These are phyloP conservation scores for Drosophila kanekoi DNA, from an alignment of 2,888 invertebrate genomes.

Conservation along the genomic window DNA sequence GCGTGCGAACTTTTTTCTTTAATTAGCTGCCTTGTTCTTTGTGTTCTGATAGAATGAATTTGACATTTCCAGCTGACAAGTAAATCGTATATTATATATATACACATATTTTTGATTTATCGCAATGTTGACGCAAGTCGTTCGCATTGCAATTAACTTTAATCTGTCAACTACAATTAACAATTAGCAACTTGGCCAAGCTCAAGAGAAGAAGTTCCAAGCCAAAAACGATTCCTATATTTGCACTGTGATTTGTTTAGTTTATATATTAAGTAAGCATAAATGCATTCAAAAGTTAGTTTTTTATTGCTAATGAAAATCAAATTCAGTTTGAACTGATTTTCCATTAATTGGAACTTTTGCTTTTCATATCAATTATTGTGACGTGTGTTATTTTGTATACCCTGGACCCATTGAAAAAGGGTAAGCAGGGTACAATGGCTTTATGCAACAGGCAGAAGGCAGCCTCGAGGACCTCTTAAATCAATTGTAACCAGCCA, in stretches of 20 bases:
- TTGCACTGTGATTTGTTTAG: no score
- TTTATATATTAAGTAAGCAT: no score
- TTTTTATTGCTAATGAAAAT: not conserved
- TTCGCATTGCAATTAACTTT: constrained; percentile 40
- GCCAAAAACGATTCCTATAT: not conserved
- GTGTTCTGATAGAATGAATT: constrained; percentile 41
- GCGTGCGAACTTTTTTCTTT: constrained; percentile 56
- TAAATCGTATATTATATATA: constrained; percentile 11
- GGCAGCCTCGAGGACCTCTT: no score
- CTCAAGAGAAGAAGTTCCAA: not conserved
- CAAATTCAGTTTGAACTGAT: not conserved
- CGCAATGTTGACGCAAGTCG: constrained; percentile 38
- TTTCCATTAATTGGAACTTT: constrained; percentile 6
- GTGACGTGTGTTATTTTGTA: not conserved
- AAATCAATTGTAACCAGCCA: no score
- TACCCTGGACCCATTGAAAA: no score
- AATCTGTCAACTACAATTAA: not conserved
- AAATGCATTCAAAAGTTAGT: not conserved
- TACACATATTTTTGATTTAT: constrained; percentile 12
- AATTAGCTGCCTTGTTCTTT: constrained; percentile 50
- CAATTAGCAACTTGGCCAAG: not conserved
- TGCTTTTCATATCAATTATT: not conserved
- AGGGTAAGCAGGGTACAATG: no score
- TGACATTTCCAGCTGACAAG: constrained; percentile 49
- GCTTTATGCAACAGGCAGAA: not conserved